phyloP scores from a whole-genome alignment of 2,797 vertebrate genomes.

The Tauraco hartlaubi region DNA sequence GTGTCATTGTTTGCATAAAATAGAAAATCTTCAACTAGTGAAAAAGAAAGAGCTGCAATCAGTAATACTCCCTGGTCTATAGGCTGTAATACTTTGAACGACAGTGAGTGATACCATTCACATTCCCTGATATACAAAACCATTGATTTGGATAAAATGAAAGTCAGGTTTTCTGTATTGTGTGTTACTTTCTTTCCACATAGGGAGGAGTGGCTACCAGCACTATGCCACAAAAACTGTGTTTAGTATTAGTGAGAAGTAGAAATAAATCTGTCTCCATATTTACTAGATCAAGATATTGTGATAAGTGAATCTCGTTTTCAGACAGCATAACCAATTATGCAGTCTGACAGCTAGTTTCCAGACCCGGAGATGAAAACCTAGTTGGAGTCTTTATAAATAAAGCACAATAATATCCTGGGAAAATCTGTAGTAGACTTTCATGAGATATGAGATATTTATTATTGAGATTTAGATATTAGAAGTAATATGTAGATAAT shows the following conservation, averaged over 20 bases:
- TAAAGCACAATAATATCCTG: neutral
- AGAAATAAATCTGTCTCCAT: neutral
- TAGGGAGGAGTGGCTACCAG: neutral
- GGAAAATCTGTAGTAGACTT: neutral
- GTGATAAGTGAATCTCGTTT: neutral
- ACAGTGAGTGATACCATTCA: neutral
- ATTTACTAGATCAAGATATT: neutral
- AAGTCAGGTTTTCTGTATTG: neutral
- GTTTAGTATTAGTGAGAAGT: neutral
- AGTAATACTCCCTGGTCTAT: neutral
- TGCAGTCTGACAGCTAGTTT: neutral
- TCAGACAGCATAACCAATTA: neutral
- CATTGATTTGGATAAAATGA: neutral
- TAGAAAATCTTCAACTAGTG: neutral
- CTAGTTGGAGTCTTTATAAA: neutral
- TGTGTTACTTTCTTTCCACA: neutral
- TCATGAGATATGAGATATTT: neutral
- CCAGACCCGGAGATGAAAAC: neutral
- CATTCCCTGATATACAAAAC: neutral
- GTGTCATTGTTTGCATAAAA: neutral
- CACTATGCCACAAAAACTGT: neutral
- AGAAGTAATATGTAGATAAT: neutral
- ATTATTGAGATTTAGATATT: neutral
- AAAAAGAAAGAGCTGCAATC: neutral
- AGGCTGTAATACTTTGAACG: neutral